A percentile compares a stretch with the other conserved stretches of the same genome.
phyloP scores from a whole-genome alignment of 2,113 vertebrate genomes.

The Cryptotis parvus region DNA sequence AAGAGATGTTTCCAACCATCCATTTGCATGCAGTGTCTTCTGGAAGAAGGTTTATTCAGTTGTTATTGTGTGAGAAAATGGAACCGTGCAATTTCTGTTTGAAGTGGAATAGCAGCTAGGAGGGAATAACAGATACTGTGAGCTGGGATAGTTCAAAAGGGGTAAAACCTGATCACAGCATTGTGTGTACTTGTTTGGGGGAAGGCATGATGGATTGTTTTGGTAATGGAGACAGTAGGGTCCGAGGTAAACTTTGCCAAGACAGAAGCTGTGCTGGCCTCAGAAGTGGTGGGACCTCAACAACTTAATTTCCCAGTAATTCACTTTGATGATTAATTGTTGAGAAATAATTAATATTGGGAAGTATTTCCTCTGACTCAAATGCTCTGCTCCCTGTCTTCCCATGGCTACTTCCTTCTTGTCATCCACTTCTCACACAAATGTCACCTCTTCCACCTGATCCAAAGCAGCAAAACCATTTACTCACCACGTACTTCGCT shows the following conservation, averaged over 20 bases:
- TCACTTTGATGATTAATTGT: neutral
- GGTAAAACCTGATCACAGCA: conserved; percentile 13
- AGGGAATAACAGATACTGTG: conserved; percentile 33
- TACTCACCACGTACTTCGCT: neutral
- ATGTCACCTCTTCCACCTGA: neutral
- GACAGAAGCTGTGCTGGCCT: neutral
- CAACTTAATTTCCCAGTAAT: neutral
- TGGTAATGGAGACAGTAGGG: neutral
- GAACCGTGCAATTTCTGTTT: neutral
- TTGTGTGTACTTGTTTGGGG: conserved; percentile 11
- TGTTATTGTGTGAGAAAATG: neutral
- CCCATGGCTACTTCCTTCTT: neutral
- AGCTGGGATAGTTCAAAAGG: conserved; percentile 35
- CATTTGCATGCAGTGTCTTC: neutral
- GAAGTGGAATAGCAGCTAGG: conserved; percentile 3
- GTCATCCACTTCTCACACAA: neutral
- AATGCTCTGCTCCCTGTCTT: neutral
- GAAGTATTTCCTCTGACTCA: conserved; percentile 4
- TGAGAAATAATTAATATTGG: neutral
- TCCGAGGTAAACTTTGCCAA: neutral
- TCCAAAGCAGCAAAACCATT: neutral
- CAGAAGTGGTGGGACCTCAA: neutral
- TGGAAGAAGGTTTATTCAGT: neutral
- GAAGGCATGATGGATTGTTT: neutral
- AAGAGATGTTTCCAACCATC: neutral